phyloP scores from a whole-genome alignment of 92 coral and sea anemone genomes.

The Metridium senile region DNA sequence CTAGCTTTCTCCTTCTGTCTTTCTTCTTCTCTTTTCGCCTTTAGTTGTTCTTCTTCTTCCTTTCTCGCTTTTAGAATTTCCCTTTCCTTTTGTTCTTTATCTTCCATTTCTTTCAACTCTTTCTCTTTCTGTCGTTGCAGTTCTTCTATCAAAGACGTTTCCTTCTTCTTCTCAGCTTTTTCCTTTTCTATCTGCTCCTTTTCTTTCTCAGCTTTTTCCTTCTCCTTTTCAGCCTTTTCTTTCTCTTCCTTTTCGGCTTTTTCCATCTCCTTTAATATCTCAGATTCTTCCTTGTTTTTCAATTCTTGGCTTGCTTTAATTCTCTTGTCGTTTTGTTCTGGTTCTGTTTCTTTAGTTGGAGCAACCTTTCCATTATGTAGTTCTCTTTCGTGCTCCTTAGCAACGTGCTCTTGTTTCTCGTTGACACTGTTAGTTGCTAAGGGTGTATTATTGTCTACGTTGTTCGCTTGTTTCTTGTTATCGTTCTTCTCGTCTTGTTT shows the following conservation, averaged over 20 bases:
- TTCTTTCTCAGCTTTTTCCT: neutral
- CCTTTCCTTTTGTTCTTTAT: conserved; percentile 22
- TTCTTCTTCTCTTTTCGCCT: neutral
- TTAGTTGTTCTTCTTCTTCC: neutral
- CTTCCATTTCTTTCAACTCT: neutral
- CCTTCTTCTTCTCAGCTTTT: neutral
- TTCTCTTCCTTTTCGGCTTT: neutral
- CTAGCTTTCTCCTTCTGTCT: neutral
- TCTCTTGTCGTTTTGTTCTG: too few relatives aligned
- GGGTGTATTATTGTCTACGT: too few relatives aligned
- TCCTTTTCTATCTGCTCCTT: neutral
- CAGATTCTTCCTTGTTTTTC: neutral
- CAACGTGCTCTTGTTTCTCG: too few relatives aligned
- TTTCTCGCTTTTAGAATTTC: conserved; percentile 22
- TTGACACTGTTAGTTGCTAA: too few relatives aligned
- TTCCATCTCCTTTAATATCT: neutral
- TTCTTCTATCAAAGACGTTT: neutral
- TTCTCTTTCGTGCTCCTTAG: too few relatives aligned
- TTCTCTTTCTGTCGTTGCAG: neutral
- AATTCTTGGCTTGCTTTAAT: too few relatives aligned
- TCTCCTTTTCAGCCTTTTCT: neutral
- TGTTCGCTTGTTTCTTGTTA: neutral
- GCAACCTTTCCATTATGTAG: too few relatives aligned
- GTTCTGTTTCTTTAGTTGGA: too few relatives aligned
- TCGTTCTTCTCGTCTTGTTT: conserved; percentile 5